Evolutionary conservation across 2,113 vertebrate species (phyloP).

Genomic region (Salvelinus sp.): DNA sequence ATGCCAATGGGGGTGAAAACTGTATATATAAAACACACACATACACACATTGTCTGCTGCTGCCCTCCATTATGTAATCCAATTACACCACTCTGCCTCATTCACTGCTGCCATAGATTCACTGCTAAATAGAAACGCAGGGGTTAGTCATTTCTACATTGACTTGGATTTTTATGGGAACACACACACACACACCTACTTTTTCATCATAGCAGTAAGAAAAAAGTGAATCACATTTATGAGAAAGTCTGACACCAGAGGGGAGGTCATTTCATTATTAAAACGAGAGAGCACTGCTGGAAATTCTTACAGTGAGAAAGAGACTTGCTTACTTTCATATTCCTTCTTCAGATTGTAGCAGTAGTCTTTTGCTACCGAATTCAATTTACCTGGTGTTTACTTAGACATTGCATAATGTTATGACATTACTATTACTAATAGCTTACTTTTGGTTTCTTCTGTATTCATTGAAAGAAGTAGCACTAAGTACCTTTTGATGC

Average conservation of each 20-base stretch:
- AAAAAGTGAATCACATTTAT: conserved; percentile 29
- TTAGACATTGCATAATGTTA: background rate
- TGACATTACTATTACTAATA: too few relatives aligned
- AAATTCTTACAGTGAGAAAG: conserved; percentile 63
- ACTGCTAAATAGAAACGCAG: conserved; percentile 62
- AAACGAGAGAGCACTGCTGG: conserved; percentile 68
- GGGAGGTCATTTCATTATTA: conserved; percentile 74
- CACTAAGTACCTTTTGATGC: too few relatives aligned
- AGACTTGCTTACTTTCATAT: conserved; percentile 53
- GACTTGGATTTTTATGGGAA: too few relatives aligned
- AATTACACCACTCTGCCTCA: conserved; percentile 68
- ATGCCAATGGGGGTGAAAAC: too few relatives aligned
- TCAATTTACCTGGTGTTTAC: background rate
- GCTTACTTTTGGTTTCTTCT: too few relatives aligned
- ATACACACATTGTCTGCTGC: background rate
- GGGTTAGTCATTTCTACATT: background rate
- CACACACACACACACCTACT: conserved; percentile 29
- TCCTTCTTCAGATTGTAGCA: background rate
- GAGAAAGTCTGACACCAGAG: conserved; percentile 49
- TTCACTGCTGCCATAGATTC: conserved; percentile 63
- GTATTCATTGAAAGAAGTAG: too few relatives aligned
- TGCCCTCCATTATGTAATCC: conserved; percentile 68
- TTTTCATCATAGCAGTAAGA: conserved; percentile 63
- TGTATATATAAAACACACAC: background rate
- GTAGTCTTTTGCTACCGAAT: background rate